phyloP scores from a whole-genome alignment of 1,140 invertebrate species.

The Heliconius himera region DNA sequence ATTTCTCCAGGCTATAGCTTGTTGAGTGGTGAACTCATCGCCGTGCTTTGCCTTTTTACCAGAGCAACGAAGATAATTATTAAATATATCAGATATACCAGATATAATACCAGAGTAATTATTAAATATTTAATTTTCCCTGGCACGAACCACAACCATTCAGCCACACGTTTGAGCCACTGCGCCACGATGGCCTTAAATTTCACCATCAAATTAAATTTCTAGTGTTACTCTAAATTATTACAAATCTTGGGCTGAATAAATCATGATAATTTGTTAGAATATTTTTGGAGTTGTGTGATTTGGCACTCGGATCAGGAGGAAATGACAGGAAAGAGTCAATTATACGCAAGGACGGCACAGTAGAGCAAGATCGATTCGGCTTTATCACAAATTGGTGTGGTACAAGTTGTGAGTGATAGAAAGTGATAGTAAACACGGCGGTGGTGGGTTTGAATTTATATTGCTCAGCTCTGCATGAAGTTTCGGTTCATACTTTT shows the following conservation, averaged over 20 bases:
- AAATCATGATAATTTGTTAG: neutral
- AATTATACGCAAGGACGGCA: slow-evolving; percentile 77
- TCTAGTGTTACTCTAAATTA: neutral
- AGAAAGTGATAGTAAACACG: neutral
- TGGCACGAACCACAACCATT: too few relatives aligned
- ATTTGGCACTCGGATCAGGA: slow-evolving; percentile 50
- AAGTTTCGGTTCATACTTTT: too few relatives aligned
- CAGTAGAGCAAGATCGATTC: slow-evolving; percentile 72
- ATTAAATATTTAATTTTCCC: too few relatives aligned
- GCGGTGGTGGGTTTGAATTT: too few relatives aligned
- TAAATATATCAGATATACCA: too few relatives aligned
- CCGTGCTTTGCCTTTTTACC: too few relatives aligned
- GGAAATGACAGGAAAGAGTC: slow-evolving; percentile 76
- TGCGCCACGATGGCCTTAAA: neutral
- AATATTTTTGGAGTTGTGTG: slow-evolving; percentile 25
- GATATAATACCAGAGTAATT: too few relatives aligned
- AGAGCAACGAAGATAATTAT: too few relatives aligned
- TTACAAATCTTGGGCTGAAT: neutral
- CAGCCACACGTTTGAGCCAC: too few relatives aligned
- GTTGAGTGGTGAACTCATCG: too few relatives aligned
- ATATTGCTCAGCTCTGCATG: too few relatives aligned
- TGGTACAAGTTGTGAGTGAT: slow-evolving; percentile 38
- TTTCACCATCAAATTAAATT: neutral
- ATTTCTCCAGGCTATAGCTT: too few relatives aligned
- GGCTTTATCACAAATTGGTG: slow-evolving; percentile 59